Percentiles rank a stretch among this genome's conserved stretches.
Evolutionary conservation across 2,113 vertebrate species (phyloP).

Genomic region (Panurus biarmicus): DNA sequence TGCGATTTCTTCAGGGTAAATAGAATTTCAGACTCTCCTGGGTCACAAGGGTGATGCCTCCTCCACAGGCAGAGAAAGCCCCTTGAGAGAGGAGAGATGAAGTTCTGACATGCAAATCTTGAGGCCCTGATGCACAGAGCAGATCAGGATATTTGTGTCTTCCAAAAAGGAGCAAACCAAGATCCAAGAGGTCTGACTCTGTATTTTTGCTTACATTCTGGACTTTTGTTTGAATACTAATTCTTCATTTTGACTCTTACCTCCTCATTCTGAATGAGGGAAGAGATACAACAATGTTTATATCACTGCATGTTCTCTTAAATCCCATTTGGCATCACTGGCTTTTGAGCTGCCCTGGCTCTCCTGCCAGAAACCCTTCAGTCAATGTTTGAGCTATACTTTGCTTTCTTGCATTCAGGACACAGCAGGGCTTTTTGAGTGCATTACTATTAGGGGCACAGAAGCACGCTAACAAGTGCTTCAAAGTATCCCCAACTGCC

Average conservation of each 20-base stretch:
- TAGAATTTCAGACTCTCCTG: constrained; percentile 43
- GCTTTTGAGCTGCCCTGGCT: not conserved
- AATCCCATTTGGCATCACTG: not conserved
- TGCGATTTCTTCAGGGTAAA: constrained; percentile 50
- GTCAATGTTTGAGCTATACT: not conserved
- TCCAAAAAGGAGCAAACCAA: not conserved
- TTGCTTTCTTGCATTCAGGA: not conserved
- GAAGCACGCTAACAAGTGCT: not conserved
- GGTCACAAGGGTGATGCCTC: not conserved
- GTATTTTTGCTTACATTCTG: not conserved
- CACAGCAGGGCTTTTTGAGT: not conserved
- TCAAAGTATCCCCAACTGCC: not conserved
- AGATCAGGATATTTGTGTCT: not conserved
- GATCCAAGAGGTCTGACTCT: not conserved
- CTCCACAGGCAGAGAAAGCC: not conserved
- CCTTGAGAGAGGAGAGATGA: constrained; percentile 4
- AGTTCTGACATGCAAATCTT: not conserved
- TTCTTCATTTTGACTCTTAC: not conserved
- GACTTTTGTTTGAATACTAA: not conserved
- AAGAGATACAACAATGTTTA: not conserved
- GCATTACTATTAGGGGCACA: not conserved
- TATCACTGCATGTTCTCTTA: not conserved
- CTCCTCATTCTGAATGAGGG: not conserved
- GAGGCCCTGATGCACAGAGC: not conserved
- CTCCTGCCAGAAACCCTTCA: not conserved